These are phyloP conservation scores for Epirrita christyi DNA, from an alignment of 2,888 invertebrate species.

Conservation along the genomic window DNA sequence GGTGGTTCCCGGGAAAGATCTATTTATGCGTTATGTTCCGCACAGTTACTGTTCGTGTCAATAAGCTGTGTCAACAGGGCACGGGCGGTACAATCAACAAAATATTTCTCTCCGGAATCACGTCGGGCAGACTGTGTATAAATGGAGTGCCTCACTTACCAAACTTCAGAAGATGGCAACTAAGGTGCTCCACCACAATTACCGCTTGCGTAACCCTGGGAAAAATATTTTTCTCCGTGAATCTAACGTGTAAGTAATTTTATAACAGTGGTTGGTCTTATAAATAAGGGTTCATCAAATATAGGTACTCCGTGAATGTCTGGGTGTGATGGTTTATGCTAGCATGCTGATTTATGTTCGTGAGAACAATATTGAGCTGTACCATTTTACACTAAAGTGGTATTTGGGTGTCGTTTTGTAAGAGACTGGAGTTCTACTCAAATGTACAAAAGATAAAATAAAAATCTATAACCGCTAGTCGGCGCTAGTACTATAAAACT, in stretches of 20 bases:
- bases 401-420: constrained; percentile 55
- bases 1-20: constrained; percentile 83
- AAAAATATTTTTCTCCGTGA: constrained; percentile 85
- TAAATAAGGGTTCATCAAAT: constrained; percentile 55
- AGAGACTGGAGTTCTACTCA: constrained; percentile 65
- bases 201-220: constrained; percentile 85
- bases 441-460: constrained; percentile 61
- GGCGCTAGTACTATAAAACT: constrained; percentile 70
- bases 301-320: constrained; percentile 69
- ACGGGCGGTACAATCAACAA: constrained; percentile 82
- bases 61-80: constrained; percentile 72
- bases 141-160: constrained; percentile 85
- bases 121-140: constrained; percentile 82
- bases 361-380: constrained; percentile 56
- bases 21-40: constrained; percentile 84
- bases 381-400: constrained; percentile 59
- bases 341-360: constrained; percentile 73
- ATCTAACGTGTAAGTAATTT: constrained; percentile 83
- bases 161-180: constrained; percentile 84
- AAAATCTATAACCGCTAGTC: constrained; percentile 74
- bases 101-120: constrained; percentile 85
- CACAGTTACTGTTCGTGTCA: constrained; percentile 73
- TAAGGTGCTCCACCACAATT: constrained; percentile 85
- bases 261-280: constrained; percentile 78
- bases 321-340: constrained; percentile 71